These are phyloP conservation scores for Anolis carolinensis DNA, from an alignment of 2,113 vertebrate species.

Conservation along the genomic window DNA sequence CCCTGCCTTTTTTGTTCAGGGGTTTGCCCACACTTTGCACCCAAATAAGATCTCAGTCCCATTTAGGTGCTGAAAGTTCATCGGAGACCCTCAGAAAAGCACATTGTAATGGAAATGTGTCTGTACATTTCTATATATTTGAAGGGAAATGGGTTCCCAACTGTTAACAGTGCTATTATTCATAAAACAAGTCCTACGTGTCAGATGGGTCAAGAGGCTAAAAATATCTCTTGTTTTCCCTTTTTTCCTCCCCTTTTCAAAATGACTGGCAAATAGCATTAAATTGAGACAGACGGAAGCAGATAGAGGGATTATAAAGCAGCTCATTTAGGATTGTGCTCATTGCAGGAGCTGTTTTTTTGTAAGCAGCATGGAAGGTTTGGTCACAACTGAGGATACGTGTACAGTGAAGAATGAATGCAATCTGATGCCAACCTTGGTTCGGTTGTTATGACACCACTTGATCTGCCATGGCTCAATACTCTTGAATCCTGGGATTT, in stretches of 20 bases:
- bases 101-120: not conserved
- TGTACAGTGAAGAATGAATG: too few species aligned
- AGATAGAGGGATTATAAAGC: constrained; percentile 65
- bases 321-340: constrained; percentile 46
- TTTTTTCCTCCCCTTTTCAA: constrained; percentile 6
- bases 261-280: constrained; percentile 54
- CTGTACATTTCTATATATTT: not conserved
- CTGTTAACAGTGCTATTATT: not conserved
- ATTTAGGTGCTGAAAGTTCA: not conserved
- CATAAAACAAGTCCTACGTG: not conserved
- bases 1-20: not conserved
- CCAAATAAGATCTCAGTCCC: not conserved
- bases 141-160: not conserved
- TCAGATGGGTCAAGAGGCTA: constrained; percentile 45
- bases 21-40: not conserved
- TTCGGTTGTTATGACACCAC: too few species aligned
- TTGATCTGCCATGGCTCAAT: too few species aligned
- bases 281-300: constrained; percentile 62
- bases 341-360: not conserved
- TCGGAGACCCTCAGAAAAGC: not conserved
- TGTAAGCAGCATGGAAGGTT: not conserved
- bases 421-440: too few species aligned
- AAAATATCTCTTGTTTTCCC: constrained; percentile 30
- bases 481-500: too few species aligned
- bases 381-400: not conserved